Conservation (phyloP, 1,140 invertebrate genomes). For the Macrosteles quadrilineatus region DNA sequence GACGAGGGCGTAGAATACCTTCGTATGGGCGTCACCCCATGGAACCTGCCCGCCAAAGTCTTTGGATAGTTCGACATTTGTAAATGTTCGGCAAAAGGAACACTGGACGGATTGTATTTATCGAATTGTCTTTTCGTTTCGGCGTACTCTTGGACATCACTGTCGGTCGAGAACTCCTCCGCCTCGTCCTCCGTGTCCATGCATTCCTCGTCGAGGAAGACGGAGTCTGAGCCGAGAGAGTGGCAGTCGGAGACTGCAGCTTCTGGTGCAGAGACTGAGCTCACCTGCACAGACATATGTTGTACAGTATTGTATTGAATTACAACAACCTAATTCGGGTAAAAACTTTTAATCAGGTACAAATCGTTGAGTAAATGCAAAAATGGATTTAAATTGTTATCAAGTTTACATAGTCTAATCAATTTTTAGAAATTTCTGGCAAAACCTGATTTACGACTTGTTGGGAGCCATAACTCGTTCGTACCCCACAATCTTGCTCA, state of each 20-base stretch:
- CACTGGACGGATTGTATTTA: slow-evolving; percentile 27
- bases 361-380: too few relatives aligned
- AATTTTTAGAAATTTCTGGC: too few relatives aligned
- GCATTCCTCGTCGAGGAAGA: slow-evolving; percentile 62
- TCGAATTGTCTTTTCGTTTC: slow-evolving; percentile 8
- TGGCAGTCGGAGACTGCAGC: slow-evolving; percentile 36
- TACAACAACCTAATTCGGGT: too few relatives aligned
- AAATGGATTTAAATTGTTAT: too few relatives aligned
- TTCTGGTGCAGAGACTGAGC: slow-evolving; percentile 8
- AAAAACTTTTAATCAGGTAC: too few relatives aligned
- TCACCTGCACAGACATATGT: slow-evolving; percentile 53
- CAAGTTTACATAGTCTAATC: too few relatives aligned
- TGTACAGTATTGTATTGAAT: too few relatives aligned
- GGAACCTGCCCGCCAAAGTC: slow-evolving; percentile 18
- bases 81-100: slow-evolving; percentile 31
- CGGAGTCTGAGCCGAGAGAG: slow-evolving; percentile 71
- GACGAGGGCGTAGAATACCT: slow-evolving; percentile 35
- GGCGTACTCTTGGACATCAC: slow-evolving; percentile 54
- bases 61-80: slow-evolving; percentile 18
- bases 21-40: slow-evolving; percentile 5
- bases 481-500: too few relatives aligned
- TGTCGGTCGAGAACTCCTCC: slow-evolving; percentile 77
- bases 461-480: too few relatives aligned
- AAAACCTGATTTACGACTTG: too few relatives aligned
- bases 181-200: slow-evolving; percentile 76